A percentile compares a stretch with the other conserved stretches of the same genome.
Conservation (phyloP, 2,888 invertebrate species). For the Trissolcus japonicus region DNA sequence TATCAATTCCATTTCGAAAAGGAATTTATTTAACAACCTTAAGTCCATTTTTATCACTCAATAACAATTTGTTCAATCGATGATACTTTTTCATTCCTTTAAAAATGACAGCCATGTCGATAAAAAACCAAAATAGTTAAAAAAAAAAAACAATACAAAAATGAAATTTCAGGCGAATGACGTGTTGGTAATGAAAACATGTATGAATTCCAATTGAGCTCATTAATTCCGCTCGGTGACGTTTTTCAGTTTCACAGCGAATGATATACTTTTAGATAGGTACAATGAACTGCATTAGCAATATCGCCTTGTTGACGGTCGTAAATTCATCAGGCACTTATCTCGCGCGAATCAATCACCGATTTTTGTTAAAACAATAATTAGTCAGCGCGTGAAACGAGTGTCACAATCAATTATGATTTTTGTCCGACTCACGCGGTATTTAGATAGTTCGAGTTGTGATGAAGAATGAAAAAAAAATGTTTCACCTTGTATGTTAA, state of each 20-base stretch:
- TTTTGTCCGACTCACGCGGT: conserved; percentile 14
- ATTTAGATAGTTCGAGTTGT: no score
- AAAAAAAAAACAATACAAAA: conserved; percentile 13
- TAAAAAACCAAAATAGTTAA: not conserved
- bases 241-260: conserved; percentile 20
- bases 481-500: no score
- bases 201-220: conserved; percentile 33
- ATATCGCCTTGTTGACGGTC: conserved; percentile 32
- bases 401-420: conserved; percentile 52
- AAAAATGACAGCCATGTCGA: not conserved
- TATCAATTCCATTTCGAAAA: no score
- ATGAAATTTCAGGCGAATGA: conserved; percentile 23
- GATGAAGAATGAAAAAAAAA: no score
- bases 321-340: conserved; percentile 41
- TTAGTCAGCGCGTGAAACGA: conserved; percentile 42
- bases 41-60: no score
- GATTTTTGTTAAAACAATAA: conserved; percentile 44
- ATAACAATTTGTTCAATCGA: no score
- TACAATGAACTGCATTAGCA: conserved; percentile 44
- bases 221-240: conserved; percentile 39
- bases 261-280: conserved; percentile 27
- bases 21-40: no score
- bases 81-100: no score
- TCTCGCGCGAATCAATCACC: conserved; percentile 36
- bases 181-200: conserved; percentile 29